phyloP scores from a whole-genome alignment of 92 coral and sea anemone genomes.

The Hydrozoanthus gracilis region DNA sequence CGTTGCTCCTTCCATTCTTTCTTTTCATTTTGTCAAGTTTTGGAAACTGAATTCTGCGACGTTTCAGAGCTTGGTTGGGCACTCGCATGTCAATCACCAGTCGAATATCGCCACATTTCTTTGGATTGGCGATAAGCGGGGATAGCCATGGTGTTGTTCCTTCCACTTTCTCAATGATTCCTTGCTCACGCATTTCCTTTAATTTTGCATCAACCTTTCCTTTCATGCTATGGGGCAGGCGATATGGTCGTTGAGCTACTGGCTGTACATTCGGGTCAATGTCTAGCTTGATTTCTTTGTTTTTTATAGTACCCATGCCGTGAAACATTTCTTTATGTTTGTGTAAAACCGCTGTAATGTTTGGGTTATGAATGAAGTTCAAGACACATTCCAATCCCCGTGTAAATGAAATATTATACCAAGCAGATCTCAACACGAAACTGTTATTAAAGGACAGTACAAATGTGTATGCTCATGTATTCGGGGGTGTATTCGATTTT shows the following conservation, averaged over 20 bases:
- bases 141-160: conserved; percentile 8
- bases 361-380: not conserved
- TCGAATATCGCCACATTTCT: conserved; percentile 61
- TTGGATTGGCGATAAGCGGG: conserved; percentile 51
- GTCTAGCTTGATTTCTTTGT: too few relatives aligned
- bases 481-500: not conserved
- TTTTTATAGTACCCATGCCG: too few relatives aligned
- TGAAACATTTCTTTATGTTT: too few relatives aligned
- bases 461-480: not conserved
- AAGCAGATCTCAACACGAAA: conserved; percentile 22
- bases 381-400: not conserved
- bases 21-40: too few relatives aligned
- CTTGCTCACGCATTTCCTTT: not conserved
- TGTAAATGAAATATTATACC: conserved; percentile 1
- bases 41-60: too few relatives aligned
- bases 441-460: conserved; percentile 1
- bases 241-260: too few relatives aligned
- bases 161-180: conserved; percentile 4
- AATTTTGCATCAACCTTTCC: not conserved
- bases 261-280: too few relatives aligned
- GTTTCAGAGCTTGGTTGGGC: conserved; percentile 57
- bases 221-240: not conserved
- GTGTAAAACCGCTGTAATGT: too few relatives aligned
- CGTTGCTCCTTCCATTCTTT: conserved; percentile 58
- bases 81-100: conserved; percentile 62